Evolutionary conservation across 2,888 invertebrate genomes (phyloP).

Genomic region (Tiliacea aurago): DNA sequence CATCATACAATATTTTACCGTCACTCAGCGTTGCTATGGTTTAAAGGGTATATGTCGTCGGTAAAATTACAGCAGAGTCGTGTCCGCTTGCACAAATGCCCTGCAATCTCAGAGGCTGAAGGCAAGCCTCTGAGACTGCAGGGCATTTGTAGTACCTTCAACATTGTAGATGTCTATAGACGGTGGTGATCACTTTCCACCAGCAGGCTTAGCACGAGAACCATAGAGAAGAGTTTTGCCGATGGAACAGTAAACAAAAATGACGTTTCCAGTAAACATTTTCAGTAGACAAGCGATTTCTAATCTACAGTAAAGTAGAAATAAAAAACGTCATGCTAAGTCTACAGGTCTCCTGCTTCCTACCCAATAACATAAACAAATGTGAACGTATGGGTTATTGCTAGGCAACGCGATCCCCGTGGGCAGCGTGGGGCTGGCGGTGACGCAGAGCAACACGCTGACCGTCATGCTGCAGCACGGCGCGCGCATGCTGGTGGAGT

Average conservation of each 20-base stretch:
- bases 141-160: not conserved
- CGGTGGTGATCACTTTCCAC: not conserved
- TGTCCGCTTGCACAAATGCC: no score
- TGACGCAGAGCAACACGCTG: constrained; percentile 91
- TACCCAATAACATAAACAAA: not conserved
- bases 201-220: not conserved
- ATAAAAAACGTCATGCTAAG: no score
- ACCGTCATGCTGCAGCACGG: constrained; percentile 93
- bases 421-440: constrained; percentile 92
- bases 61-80: not conserved
- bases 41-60: not conserved
- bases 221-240: no score
- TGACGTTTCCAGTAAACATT: no score
- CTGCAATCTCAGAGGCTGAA: no score
- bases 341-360: not conserved
- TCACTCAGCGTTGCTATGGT: not conserved
- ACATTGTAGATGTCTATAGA: not conserved
- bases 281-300: no score
- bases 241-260: no score
- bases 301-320: no score
- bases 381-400: constrained; percentile 15
- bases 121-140: not conserved
- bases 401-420: constrained; percentile 83
- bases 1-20: not conserved
- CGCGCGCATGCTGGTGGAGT: constrained; percentile 95